These are phyloP conservation scores for Pachydiplax longipennis DNA, from an alignment of 2,888 invertebrate genomes.

Conservation along the genomic window DNA sequence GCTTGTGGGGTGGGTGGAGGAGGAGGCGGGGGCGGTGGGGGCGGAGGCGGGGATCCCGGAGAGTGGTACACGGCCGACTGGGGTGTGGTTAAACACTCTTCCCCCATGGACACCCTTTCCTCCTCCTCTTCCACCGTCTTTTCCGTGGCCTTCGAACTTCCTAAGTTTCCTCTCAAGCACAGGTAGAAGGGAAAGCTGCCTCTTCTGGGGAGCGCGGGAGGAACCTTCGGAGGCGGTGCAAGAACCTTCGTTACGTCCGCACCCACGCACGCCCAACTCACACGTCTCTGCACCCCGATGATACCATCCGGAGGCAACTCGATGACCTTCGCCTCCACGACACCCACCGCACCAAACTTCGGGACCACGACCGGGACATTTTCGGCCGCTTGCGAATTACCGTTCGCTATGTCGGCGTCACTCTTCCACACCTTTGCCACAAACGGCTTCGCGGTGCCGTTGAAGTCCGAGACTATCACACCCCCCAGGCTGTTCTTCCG, in stretches of 20 bases:
- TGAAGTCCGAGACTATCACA: not conserved
- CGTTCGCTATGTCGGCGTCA: not conserved
- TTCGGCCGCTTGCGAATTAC: not conserved
- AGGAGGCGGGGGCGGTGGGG: not conserved
- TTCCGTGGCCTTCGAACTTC: not conserved
- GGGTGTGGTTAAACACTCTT: not conserved
- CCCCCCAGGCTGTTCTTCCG: not conserved
- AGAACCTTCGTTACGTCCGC: not conserved
- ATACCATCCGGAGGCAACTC: not conserved
- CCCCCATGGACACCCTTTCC: not conserved
- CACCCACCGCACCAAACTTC: not conserved
- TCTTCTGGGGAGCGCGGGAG: not conserved
- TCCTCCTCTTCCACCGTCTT: not conserved
- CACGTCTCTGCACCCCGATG: not conserved
- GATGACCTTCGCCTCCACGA: not conserved
- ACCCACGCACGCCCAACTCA: conserved; percentile 11
- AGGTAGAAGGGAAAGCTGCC: conserved; percentile 24
- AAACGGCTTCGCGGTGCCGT: conserved; percentile 19
- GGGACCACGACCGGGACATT: not conserved
- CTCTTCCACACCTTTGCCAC: not conserved
- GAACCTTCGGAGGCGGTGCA: not conserved
- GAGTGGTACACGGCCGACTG: conserved; percentile 28
- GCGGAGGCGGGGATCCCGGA: conserved; percentile 25
- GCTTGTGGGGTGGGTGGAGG: conserved; percentile 30
- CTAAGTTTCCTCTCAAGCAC: not conserved